These are phyloP conservation scores for Campoplex nolae DNA, from an alignment of 2,888 invertebrate genomes.

Conservation along the genomic window DNA sequence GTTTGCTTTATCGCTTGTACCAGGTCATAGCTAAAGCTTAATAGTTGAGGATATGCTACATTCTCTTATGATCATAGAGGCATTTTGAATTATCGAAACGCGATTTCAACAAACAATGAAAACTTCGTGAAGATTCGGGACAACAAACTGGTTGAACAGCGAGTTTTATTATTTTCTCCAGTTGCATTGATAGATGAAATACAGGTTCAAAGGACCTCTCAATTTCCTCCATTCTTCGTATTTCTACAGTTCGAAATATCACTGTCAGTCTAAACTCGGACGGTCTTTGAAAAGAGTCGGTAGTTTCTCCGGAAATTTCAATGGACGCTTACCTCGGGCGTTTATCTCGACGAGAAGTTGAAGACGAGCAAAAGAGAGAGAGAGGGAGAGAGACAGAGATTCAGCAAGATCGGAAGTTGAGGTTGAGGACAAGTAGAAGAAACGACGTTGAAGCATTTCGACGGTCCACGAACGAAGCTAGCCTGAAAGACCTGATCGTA, in stretches of 20 bases:
- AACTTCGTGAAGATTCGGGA: background rate
- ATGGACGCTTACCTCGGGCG: slow-evolving; percentile 26
- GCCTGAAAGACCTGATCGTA: slow-evolving; percentile 1
- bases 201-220: slow-evolving; percentile 13
- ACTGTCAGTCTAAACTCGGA: slow-evolving; percentile 8
- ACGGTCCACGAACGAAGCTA: slow-evolving; percentile 20
- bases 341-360: slow-evolving; percentile 6
- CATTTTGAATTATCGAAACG: background rate
- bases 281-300: slow-evolving; percentile 31
- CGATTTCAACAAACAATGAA: background rate
- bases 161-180: background rate
- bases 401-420: slow-evolving; percentile 31
- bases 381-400: slow-evolving; percentile 12
- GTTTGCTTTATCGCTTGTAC: no score
- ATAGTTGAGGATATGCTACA: background rate
- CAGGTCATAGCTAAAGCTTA: background rate
- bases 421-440: slow-evolving; percentile 34
- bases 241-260: slow-evolving; percentile 43
- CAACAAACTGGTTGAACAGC: background rate
- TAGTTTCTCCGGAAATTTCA: slow-evolving; percentile 53
- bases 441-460: slow-evolving; percentile 14
- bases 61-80: background rate
- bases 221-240: slow-evolving; percentile 14
- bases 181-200: slow-evolving; percentile 22
- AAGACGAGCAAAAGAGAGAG: slow-evolving; percentile 13